Conservation (phyloP, 2,797 vertebrate species). For the Acestrorhynchus altus region DNA sequence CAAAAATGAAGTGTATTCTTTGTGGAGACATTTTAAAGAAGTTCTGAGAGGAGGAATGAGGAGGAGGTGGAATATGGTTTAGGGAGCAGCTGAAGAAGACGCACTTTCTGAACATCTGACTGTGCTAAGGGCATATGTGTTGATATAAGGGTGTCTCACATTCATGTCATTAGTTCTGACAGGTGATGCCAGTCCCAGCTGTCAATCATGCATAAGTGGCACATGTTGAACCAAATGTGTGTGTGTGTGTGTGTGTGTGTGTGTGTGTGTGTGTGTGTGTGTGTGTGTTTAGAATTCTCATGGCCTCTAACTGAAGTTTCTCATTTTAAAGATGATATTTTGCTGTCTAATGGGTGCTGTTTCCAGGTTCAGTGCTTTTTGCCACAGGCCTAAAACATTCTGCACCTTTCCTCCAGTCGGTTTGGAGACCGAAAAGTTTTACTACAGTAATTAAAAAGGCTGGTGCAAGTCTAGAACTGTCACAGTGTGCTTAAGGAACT, state of each 20-base stretch:
- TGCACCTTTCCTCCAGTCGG: neutral
- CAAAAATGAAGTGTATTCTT: too few species aligned
- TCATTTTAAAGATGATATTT: constrained; percentile 10
- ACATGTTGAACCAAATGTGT: constrained; percentile 1
- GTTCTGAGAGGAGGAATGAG: constrained; percentile 5
- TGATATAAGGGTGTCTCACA: constrained; percentile 3
- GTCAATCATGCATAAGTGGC: constrained; percentile 40
- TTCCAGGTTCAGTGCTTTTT: constrained; percentile 32
- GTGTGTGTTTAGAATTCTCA: constrained; percentile 2
- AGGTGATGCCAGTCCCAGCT: constrained; percentile 17
- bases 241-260: neutral
- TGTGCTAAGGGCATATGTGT: neutral
- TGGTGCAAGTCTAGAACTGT: neutral
- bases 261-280: neutral
- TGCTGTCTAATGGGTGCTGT: constrained; percentile 6
- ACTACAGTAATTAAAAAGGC: constrained; percentile 8
- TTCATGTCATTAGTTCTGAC: constrained; percentile 27
- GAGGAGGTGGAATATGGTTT: neutral
- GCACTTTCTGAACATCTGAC: neutral
- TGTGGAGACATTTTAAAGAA: too few species aligned
- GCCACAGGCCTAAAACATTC: constrained; percentile 42
- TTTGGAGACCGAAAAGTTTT: neutral
- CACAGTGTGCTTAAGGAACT: neutral
- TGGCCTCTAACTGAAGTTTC: neutral
- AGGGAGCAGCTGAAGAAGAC: neutral